A percentile compares a stretch with the other conserved stretches of the same genome.
Conservation (phyloP, 2,113 vertebrate species). For the Grus americana region DNA sequence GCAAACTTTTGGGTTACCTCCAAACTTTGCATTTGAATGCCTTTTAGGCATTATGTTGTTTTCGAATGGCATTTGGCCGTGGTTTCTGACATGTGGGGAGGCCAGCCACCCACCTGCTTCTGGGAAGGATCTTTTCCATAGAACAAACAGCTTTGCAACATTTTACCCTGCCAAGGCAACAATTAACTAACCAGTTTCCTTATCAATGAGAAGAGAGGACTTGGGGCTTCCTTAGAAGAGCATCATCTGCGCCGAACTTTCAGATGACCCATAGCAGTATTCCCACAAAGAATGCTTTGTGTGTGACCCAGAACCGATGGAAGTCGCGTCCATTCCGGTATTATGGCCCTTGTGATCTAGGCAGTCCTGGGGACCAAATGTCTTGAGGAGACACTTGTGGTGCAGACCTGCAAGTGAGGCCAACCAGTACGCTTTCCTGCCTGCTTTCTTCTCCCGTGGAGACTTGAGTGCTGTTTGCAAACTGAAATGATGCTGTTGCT, state of each 20-base stretch:
- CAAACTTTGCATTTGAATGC: not conserved
- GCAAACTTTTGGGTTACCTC: not conserved
- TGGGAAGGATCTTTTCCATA: not conserved
- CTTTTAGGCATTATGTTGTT: not conserved
- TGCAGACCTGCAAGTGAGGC: not conserved
- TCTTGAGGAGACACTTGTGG: not conserved
- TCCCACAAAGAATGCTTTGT: not conserved
- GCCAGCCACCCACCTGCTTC: not conserved
- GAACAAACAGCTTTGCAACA: not conserved
- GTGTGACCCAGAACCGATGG: not conserved
- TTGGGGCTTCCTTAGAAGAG: not conserved
- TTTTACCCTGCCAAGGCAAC: not conserved
- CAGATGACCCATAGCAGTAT: not conserved
- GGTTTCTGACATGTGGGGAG: not conserved
- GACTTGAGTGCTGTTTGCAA: not conserved
- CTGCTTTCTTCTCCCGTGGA: not conserved
- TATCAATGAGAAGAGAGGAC: not conserved
- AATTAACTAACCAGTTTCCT: not conserved
- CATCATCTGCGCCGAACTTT: not conserved
- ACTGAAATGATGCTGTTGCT: not conserved
- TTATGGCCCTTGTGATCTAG: fast-evolving
- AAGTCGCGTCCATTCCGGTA: fast-evolving
- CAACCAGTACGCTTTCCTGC: not conserved
- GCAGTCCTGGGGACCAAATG: not conserved
- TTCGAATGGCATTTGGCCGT: not conserved